Evolutionary conservation across 2,797 vertebrate species (phyloP), one percentile per base, ranked within the genome.

Genomic region (Urocyon cinereoargenteus): DNA sequence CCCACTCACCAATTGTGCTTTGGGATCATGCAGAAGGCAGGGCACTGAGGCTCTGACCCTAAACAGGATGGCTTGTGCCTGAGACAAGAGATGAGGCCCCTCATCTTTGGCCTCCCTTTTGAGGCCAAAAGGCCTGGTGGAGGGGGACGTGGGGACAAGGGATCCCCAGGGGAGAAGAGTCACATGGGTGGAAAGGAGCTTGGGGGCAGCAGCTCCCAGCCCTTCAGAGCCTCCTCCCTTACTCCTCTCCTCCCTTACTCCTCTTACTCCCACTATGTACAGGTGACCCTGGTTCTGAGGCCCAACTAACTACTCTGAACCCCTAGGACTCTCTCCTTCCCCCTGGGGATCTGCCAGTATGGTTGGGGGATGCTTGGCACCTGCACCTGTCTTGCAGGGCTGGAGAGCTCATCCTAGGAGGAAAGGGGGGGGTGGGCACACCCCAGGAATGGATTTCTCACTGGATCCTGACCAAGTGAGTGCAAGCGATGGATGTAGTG

Each of bases 11-110:
- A 49, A 0, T 79, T 90, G 62, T 98, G 98, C 97, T 98, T 98
- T 57, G 97, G 98, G 97, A 98, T 86, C 98, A 98, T 98, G 98
- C 98, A 98, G n/a, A 95, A 96, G 93, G 97, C 97, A 83, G 22
- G 96, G 49, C 2, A 14, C 87, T 97, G 90, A 66, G 45, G 53
- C 73, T 95, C 82, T 84, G 90, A 86, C 95, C 93, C 85, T 93
- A 78, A 83, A 93, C 87, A 96, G 78, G 88, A 92, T 95, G 84
- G 73, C 73, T 79, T 94, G 87, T 96, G 96, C 94, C 97, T 95
- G 86, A 96, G 97, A 89, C 51, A 85, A 73, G 36, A 96, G 85
- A 66, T 34, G 45, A 96, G 95, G 89, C 31, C 84, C 72, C 75
- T 40, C 82, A 87, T 70, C 70, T 87, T 45, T 45, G 40, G 40